phyloP scores from a whole-genome alignment of 2,113 vertebrate genomes.

The Calyptomena viridis region DNA sequence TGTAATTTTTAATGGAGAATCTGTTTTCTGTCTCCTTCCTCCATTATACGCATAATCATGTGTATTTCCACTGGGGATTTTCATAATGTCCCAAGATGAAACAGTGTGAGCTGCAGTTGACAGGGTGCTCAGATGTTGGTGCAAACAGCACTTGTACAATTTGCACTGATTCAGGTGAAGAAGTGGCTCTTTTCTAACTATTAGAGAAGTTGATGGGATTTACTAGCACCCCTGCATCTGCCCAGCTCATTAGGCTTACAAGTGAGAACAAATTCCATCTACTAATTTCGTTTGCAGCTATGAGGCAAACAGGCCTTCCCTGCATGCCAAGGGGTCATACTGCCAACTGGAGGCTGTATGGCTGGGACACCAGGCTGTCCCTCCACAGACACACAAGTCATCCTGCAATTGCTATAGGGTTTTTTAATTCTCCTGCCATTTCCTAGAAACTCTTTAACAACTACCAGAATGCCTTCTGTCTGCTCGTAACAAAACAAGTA shows the following conservation, averaged over 20 bases:
- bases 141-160: background rate
- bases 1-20: background rate
- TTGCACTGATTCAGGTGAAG: background rate
- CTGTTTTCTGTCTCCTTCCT: background rate
- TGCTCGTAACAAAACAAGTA: constrained; percentile 19
- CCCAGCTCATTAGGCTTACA: background rate
- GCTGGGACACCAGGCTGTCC: background rate
- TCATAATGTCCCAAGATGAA: background rate
- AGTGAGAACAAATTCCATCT: background rate
- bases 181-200: background rate
- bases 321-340: background rate
- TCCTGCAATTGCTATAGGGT: background rate
- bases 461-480: constrained; percentile 8
- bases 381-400: background rate
- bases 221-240: background rate
- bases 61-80: background rate
- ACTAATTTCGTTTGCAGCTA: background rate
- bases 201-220: background rate
- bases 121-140: background rate
- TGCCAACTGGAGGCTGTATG: background rate
- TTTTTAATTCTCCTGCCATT: constrained; percentile 27
- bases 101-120: background rate
- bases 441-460: constrained; percentile 41
- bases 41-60: background rate
- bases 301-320: background rate